Evolutionary conservation across 2,797 vertebrate species (phyloP), one percentile per base, ranked within the genome.

Genomic region (Macrochelys suwanniensis): DNA sequence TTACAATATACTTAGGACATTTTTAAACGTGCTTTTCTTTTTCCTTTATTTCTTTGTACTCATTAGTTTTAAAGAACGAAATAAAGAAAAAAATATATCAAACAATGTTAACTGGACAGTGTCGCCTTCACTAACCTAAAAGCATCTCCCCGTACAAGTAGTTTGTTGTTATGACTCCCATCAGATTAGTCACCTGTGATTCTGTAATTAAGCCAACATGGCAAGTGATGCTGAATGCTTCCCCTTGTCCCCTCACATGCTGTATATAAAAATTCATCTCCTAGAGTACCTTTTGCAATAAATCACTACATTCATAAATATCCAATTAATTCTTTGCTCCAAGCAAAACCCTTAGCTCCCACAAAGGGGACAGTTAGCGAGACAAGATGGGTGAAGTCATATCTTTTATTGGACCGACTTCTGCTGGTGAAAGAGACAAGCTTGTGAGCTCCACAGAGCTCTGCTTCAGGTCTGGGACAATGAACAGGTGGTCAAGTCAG

Each of bases 221-320:
- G 88, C 86, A 88, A 93, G 92, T 3, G 2, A n/a, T 42, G 47
- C 89, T 71, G 37, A 37, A 37, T 21, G 16, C 82, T 81, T 74
- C 61, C 71, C 42, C 25, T 95, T 87, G 90, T 96, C 96, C 82
- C 94, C 79, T 53, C 45, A 92, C 92, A 91, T 25, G 25, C 56
- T 50, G 77, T 37, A 51, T 59, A 54, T 89, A 82, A 78, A 81
- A 4, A 84, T 90, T 89, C 74, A 47, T 49, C 88, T 81, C 57
- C 49, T 94, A 89, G 80, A 76, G 28, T 84, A 56, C 82, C 87
- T 90, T 91, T 61, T 91, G 82, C 91, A 31, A 4, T 47, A 83
- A 95, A 90, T 1, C 3, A 68, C 94, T 93, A 84, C 0, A 2
- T 76, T 86, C 88, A 86, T 92, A 92, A 91, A 95, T 95, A 90